Evolutionary conservation across 2,113 vertebrate genomes (phyloP).

Genomic region (Strix aluco): DNA sequence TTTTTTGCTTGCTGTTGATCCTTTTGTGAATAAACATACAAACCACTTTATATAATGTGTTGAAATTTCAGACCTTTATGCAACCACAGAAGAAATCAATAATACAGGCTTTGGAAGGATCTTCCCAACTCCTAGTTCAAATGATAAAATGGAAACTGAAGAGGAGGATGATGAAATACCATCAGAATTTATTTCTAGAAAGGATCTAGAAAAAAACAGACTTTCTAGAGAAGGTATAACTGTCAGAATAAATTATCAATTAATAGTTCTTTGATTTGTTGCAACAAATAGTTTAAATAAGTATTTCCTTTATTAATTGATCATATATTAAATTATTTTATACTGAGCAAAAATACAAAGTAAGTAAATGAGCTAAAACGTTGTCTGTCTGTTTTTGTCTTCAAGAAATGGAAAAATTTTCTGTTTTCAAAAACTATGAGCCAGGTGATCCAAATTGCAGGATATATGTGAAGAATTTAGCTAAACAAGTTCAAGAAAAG

Average conservation of each 20-base stretch:
- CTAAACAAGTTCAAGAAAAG: conserved; percentile 95
- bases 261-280: not conserved
- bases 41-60: not conserved
- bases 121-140: conserved; percentile 80
- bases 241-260: not conserved
- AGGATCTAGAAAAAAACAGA: conserved; percentile 89
- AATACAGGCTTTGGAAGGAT: conserved; percentile 93
- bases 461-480: conserved; percentile 97
- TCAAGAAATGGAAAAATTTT: conserved; percentile 93
- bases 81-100: conserved; percentile 29
- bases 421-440: conserved; percentile 95
- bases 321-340: not conserved
- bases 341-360: not conserved
- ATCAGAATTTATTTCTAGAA: conserved; percentile 90
- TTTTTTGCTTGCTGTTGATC: not conserved
- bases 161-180: conserved; percentile 83
- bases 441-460: conserved; percentile 95
- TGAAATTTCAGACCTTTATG: conserved; percentile 56
- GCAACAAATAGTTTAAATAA: not conserved
- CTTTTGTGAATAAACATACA: not conserved
- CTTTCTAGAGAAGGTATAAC: conserved; percentile 89
- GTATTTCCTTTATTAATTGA: not conserved
- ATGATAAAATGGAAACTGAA: conserved; percentile 77
- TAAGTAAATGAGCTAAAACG: not conserved
- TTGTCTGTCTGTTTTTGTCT: conserved; percentile 16